phyloP scores from a whole-genome alignment of 2,113 vertebrate genomes.

The Chaetura pelagica region DNA sequence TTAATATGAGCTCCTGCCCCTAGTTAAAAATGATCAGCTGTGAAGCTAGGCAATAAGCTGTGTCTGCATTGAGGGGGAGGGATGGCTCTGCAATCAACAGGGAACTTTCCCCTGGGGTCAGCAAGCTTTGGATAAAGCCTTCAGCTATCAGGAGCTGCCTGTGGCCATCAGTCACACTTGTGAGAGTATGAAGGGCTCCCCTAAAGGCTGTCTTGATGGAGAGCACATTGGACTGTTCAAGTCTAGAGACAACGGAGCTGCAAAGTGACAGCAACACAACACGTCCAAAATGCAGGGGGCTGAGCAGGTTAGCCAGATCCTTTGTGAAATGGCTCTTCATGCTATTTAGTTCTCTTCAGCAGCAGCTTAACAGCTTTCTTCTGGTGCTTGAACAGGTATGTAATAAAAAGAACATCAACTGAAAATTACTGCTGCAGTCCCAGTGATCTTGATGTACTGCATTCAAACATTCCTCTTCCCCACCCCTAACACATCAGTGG shows the following conservation, averaged over 20 bases:
- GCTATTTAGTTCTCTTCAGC: background rate
- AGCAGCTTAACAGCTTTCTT: background rate
- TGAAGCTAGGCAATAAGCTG: background rate
- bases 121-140: background rate
- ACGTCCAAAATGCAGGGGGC: background rate
- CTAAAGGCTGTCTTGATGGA: background rate
- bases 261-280: background rate
- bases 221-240: background rate
- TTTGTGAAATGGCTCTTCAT: background rate
- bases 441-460: background rate
- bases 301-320: background rate
- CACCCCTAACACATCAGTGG: background rate
- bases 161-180: accelerated
- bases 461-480: background rate
- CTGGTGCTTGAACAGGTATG: background rate
- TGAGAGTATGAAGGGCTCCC: background rate
- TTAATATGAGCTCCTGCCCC: background rate
- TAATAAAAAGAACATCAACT: background rate
- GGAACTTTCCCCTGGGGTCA: background rate
- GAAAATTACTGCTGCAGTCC: background rate
- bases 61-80: background rate
- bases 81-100: background rate
- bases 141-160: background rate
- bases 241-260: background rate
- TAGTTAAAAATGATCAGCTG: background rate